Evolutionary conservation across 2,113 vertebrate species (phyloP).

Genomic region (Hydropotes inermis): DNA sequence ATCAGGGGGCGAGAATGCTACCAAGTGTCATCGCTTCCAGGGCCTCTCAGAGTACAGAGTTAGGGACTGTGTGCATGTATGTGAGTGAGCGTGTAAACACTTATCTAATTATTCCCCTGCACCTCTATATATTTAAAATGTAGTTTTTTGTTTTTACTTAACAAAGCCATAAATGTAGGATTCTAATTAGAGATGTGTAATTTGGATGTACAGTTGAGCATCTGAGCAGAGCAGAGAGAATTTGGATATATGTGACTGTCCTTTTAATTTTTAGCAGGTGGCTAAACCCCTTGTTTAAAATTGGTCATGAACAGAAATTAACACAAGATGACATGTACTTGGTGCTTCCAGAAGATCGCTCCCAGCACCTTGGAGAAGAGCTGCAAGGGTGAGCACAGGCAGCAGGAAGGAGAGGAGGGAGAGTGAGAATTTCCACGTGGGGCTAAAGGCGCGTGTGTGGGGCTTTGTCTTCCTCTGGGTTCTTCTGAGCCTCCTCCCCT

Average conservation of each 20-base stretch:
- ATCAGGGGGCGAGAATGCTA: background rate
- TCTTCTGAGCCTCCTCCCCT: background rate
- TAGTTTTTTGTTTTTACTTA: background rate
- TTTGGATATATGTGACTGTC: background rate
- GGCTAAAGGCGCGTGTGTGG: accelerated
- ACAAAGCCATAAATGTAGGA: background rate
- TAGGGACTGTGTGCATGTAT: background rate
- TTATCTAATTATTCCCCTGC: accelerated
- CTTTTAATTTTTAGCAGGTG: background rate
- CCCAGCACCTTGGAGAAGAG: background rate
- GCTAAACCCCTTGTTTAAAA: background rate
- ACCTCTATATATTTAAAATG: background rate
- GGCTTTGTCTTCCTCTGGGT: background rate
- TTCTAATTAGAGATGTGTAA: background rate
- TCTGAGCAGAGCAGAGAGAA: background rate
- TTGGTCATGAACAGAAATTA: background rate
- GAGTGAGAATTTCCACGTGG: background rate
- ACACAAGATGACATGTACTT: background rate
- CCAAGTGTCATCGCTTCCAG: background rate
- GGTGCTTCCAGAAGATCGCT: background rate
- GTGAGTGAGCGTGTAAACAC: background rate
- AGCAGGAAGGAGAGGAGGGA: accelerated
- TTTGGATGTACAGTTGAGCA: background rate
- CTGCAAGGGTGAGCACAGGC: background rate
- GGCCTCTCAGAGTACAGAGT: background rate